phyloP scores from a whole-genome alignment of 2,797 vertebrate species.

The Leuciscus waleckii region DNA sequence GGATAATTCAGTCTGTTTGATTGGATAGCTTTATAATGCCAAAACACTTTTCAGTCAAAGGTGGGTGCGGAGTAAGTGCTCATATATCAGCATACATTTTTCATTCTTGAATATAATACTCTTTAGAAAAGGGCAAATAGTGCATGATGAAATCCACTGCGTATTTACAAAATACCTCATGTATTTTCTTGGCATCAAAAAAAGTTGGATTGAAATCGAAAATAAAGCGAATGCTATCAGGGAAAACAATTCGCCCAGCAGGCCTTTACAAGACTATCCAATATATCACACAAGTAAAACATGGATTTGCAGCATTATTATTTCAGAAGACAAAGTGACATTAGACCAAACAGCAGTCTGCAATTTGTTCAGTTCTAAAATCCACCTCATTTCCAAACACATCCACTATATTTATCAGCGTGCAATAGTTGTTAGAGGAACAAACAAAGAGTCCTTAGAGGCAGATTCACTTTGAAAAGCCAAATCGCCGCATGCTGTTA shows the following conservation, averaged over 20 bases:
- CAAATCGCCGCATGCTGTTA: conserved; percentile 18
- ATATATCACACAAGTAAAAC: background rate
- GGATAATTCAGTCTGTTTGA: conserved; percentile 7
- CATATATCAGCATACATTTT: background rate
- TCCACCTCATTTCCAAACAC: background rate
- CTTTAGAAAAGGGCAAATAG: background rate
- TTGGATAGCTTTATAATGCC: background rate
- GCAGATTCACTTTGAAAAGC: conserved; percentile 30
- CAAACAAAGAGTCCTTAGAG: conserved; percentile 16
- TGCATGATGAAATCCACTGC: background rate
- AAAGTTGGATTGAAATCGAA: background rate
- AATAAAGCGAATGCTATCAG: background rate
- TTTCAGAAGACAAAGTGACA: conserved; percentile 8
- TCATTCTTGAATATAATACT: background rate
- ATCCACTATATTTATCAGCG: conserved; percentile 26
- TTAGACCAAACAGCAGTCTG: conserved; percentile 7
- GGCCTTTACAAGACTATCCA: background rate
- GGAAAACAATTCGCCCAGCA: background rate
- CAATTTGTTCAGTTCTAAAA: conserved; percentile 8
- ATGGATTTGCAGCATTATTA: background rate
- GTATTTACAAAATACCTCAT: conserved; percentile 2
- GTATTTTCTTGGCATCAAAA: background rate
- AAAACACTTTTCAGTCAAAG: background rate
- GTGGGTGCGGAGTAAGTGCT: background rate
- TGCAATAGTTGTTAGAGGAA: conserved; percentile 7